Conservation (phyloP, 2,888 invertebrate species). For the Pycnomerus fuliginosus region DNA sequence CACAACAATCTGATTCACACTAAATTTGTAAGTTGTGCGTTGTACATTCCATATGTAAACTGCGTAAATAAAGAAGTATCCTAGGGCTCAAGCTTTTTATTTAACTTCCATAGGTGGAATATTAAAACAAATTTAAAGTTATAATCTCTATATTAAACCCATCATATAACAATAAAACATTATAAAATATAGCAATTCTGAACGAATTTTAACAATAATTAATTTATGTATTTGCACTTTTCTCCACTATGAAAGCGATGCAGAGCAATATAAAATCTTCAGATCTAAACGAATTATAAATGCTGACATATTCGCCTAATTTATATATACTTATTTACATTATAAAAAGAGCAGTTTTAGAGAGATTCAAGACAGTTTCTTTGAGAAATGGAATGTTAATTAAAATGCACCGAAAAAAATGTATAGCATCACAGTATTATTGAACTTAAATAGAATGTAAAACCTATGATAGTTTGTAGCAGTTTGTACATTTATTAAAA, state of each 20-base stretch:
- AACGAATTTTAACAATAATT: conserved; percentile 41
- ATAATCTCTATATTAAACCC: conserved; percentile 38
- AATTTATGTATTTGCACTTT: conserved; percentile 36
- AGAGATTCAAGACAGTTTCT: too few species aligned
- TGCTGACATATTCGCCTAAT: background rate
- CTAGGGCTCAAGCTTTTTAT: too few species aligned
- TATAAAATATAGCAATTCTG: conserved; percentile 44
- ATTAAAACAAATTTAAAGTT: too few species aligned
- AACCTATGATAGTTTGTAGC: conserved; percentile 21
- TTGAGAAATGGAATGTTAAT: background rate
- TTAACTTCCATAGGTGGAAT: too few species aligned
- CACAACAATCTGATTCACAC: too few species aligned
- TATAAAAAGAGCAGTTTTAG: background rate
- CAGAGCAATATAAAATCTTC: conserved; percentile 7
- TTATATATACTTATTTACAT: background rate
- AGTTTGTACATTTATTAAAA: conserved; percentile 25
- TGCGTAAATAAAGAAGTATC: too few species aligned
- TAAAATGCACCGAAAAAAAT: conserved; percentile 4
- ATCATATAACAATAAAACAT: conserved; percentile 46
- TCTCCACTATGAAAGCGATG: conserved; percentile 25
- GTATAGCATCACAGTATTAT: conserved; percentile 33
- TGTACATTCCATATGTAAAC: too few species aligned
- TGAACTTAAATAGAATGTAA: conserved; percentile 23
- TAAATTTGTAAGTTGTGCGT: too few species aligned
- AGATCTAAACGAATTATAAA: too few species aligned